Evolutionary conservation across 2,888 invertebrate genomes (phyloP), one percentile per base, ranked within the genome.

Genomic region (Leptinotarsa tumamoca): DNA sequence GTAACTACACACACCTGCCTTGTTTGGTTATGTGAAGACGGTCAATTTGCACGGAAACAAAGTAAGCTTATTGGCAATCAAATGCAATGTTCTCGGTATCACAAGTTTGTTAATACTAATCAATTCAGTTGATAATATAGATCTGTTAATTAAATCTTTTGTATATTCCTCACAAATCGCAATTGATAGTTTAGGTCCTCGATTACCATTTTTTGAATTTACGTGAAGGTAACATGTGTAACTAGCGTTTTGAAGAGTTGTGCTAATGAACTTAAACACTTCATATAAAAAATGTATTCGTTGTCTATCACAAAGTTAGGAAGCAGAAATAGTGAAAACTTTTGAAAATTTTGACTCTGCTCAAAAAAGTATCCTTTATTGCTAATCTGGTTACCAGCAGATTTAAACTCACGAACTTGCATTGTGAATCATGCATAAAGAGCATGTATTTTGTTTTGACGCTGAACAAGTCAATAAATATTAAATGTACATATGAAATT

Each of bases 11-110:
- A 63, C 33, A 63, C 43, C 63, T 63, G 63, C 33, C 63, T 7
- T 33, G 63, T 33, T 63, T 43, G 63, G 63, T 18, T 18, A 63
- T 43, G 17, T n/a, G 63, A 43, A 63, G 63, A n/a, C 63, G 43
- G 33, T 14, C 63, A 63, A 63, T 63, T 13, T 63, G 10, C 63
- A 63, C 17, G 17, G 43, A 58, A 33, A 63, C 63, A 63, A 63
- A 27, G 63, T 33, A 33, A 17, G 43, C 43, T 63, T 33, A 43
- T 43, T 43, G 63, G 43, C 63, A 63, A 63, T 63, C 33, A 33
- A 63, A 63, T 43, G 18, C 63, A 63, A 18, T 63, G 63, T 4
- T 43, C 3, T 63, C 43, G 3, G 43, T 63, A 33, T 63, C 33
- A 33, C 17, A 63, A 33, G 17, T 43, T 63, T 4, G 27, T 33